phyloP scores from a whole-genome alignment of 2,888 invertebrate genomes.

The Eupithecia subfuscata region DNA sequence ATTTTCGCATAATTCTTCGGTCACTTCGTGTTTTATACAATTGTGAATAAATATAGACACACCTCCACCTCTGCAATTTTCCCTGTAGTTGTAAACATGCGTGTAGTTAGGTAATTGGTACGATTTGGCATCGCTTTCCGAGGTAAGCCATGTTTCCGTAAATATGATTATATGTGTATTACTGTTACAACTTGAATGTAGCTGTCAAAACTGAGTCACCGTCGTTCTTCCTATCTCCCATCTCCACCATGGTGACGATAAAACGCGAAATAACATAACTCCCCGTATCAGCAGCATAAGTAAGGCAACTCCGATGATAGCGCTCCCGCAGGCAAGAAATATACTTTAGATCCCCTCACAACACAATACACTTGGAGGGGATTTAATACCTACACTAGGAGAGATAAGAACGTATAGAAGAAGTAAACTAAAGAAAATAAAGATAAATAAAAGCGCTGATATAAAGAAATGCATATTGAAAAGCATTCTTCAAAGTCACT shows the following conservation, averaged over 20 bases:
- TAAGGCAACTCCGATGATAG: conserved; percentile 16
- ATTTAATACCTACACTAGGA: not conserved
- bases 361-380: not conserved
- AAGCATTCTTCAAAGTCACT: not conserved
- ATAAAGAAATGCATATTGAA: not conserved
- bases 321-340: conserved; percentile 19
- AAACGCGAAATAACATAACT: conserved; percentile 22
- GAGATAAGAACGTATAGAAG: not conserved
- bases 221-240: not conserved
- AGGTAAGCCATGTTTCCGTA: too few relatives aligned
- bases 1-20: too few relatives aligned
- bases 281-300: conserved; percentile 17
- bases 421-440: not conserved
- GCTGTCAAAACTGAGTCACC: not conserved
- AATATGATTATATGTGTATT: too few relatives aligned
- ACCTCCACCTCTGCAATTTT: too few relatives aligned
- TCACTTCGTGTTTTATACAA: too few relatives aligned
- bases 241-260: conserved; percentile 1
- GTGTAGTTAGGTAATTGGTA: too few relatives aligned
- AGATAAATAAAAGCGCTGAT: not conserved
- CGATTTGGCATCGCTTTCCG: too few relatives aligned
- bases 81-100: too few relatives aligned
- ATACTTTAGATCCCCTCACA: conserved; percentile 11
- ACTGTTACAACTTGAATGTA: not conserved
- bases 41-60: too few relatives aligned